Percentiles rank a stretch among this genome's conserved stretches.
These are phyloP conservation scores for Pseudomyrmex gracilis DNA, from an alignment of 1,140 invertebrate species.

Conservation along the genomic window DNA sequence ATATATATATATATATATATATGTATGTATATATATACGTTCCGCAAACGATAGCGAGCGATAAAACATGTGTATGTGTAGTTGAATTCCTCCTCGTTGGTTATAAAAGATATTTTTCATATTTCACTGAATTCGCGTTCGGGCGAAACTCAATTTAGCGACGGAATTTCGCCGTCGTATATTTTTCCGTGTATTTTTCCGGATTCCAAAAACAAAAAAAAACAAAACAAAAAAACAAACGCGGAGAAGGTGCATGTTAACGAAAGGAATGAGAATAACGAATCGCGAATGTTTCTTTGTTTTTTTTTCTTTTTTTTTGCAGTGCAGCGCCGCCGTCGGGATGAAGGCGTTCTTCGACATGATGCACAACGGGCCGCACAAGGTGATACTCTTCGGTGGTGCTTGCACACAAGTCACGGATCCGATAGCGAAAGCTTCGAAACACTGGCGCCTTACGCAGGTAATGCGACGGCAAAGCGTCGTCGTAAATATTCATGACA, in stretches of 20 bases:
- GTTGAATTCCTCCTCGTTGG: no score
- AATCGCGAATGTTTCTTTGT: background rate
- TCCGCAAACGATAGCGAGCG: no score
- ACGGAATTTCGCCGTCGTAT: no score
- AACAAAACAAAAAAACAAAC: no score
- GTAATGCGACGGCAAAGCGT: conserved; percentile 84
- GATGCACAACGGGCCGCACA: conserved; percentile 96
- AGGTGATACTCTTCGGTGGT: conserved; percentile 98
- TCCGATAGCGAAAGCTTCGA: conserved; percentile 98
- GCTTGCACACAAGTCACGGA: conserved; percentile 98
- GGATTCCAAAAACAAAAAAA: no score
- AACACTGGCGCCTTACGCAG: conserved; percentile 98
- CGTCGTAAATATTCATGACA: conserved; percentile 53
- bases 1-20: background rate
- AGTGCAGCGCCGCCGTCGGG: conserved; percentile 99
- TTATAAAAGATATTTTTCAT: no score
- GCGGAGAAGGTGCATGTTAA: no score
- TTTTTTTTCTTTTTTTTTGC: conserved; percentile 76
- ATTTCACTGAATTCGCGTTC: no score
- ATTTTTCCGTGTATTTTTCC: no score
- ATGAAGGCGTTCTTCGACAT: conserved; percentile 99
- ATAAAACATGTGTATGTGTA: no score
- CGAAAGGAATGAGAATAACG: background rate
- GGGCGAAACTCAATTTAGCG: no score
- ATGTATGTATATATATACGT: no score